These are phyloP conservation scores for Lypha dubia DNA, from an alignment of 2,888 invertebrate species.

Conservation along the genomic window DNA sequence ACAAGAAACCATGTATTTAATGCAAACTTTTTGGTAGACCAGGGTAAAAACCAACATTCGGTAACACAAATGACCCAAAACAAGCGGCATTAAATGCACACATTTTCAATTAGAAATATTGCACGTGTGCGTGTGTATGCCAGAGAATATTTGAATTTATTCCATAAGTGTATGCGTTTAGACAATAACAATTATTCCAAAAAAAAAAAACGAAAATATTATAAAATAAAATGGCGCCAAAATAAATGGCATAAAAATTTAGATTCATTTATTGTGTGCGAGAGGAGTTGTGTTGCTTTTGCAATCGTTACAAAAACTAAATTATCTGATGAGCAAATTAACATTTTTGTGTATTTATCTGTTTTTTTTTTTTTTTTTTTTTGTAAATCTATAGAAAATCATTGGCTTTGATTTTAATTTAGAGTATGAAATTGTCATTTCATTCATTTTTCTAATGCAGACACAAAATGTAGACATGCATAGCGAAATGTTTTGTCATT, in stretches of 20 bases:
- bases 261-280: conserved; percentile 35
- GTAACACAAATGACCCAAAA: conserved; percentile 72
- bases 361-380: conserved; percentile 16
- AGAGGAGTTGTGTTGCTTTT: no score
- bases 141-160: background rate
- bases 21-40: conserved; percentile 70
- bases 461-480: conserved; percentile 62
- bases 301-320: conserved; percentile 40
- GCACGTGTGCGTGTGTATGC: conserved; percentile 7
- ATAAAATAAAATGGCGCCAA: conserved; percentile 60
- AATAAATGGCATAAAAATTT: conserved; percentile 68
- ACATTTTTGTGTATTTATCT: conserved; percentile 22
- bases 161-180: background rate
- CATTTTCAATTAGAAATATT: conserved; percentile 52
- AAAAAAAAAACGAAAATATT: no score
- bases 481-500: conserved; percentile 63
- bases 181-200: conserved; percentile 51
- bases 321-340: conserved; percentile 54
- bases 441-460: conserved; percentile 29
- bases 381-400: background rate
- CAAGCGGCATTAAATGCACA: conserved; percentile 67
- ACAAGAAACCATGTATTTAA: conserved; percentile 43
- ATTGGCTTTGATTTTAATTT: conserved; percentile 11
- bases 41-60: conserved; percentile 71
- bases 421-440: conserved; percentile 54